Percentiles rank a stretch among this genome's conserved stretches.
Conservation (phyloP, 2,888 invertebrate genomes). For the Ornithoptera priamus region DNA sequence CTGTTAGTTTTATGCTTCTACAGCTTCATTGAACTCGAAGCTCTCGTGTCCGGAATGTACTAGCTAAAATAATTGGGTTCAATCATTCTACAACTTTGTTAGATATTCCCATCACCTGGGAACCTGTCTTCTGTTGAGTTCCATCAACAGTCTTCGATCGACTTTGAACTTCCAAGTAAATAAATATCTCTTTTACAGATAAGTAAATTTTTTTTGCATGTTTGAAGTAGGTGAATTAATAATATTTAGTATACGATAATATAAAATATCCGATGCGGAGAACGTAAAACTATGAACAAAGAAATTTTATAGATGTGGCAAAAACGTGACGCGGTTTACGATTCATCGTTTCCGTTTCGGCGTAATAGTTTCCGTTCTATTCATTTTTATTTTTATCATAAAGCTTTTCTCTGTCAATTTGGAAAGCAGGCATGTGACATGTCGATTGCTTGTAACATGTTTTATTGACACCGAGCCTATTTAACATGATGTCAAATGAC, state of each 20-base stretch:
- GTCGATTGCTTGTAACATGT: not conserved
- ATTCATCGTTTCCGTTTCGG: conserved; percentile 17
- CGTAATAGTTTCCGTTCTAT: conserved; percentile 16
- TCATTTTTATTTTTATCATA: conserved; percentile 3
- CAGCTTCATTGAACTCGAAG: no score
- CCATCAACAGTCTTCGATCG: no score
- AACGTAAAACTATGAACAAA: conserved; percentile 17
- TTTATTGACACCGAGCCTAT: not conserved
- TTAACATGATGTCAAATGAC: no score
- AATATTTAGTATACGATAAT: not conserved
- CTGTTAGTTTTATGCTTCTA: no score
- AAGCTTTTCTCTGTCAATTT: conserved; percentile 2
- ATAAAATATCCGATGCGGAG: conserved; percentile 2
- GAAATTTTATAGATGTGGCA: conserved; percentile 19
- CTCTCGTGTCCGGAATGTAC: no score
- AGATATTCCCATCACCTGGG: no score
- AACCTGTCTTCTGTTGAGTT: no score
- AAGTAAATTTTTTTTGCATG: conserved; percentile 1
- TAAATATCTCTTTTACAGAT: not conserved
- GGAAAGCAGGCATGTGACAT: not conserved
- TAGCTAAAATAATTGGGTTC: no score
- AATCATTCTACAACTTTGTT: no score
- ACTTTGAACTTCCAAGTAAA: no score
- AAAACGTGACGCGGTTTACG: conserved; percentile 23
- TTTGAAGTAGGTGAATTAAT: not conserved